Conservation (phyloP, 2,113 vertebrate genomes). For the Anolis carolinensis region DNA sequence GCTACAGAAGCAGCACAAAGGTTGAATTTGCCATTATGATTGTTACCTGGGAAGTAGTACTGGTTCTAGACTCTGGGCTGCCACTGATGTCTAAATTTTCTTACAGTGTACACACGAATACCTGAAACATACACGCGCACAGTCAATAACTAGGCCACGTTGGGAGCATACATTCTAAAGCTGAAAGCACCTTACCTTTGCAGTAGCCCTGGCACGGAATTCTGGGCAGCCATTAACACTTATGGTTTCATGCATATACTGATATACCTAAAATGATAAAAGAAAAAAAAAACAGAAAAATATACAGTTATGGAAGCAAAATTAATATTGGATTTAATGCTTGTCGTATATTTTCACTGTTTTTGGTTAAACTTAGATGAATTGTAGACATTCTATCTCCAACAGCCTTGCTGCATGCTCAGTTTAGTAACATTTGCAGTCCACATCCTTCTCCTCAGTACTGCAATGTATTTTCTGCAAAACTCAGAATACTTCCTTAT, state of each 20-base stretch:
- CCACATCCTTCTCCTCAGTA: background rate
- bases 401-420: background rate
- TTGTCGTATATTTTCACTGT: too few relatives aligned
- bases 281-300: conserved; percentile 59
- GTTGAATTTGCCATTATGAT: conserved; percentile 82
- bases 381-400: background rate
- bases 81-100: conserved; percentile 88
- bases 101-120: conserved; percentile 88
- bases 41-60: conserved; percentile 87
- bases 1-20: conserved; percentile 85
- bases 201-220: conserved; percentile 96
- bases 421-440: background rate
- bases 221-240: conserved; percentile 96
- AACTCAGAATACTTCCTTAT: background rate
- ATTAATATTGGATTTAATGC: background rate
- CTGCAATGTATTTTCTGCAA: background rate
- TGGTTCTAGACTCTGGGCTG: conserved; percentile 88
- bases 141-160: conserved; percentile 83
- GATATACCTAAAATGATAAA: conserved; percentile 89
- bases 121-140: conserved; percentile 87
- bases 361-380: too few relatives aligned
- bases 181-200: conserved; percentile 87
- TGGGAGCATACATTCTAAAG: conserved; percentile 68
- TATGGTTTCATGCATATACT: conserved; percentile 99
- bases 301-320: conserved; percentile 55